Evolutionary conservation across 2,113 vertebrate species (phyloP), one percentile per base, ranked within the genome.

Genomic region (Ictalurus punctatus): DNA sequence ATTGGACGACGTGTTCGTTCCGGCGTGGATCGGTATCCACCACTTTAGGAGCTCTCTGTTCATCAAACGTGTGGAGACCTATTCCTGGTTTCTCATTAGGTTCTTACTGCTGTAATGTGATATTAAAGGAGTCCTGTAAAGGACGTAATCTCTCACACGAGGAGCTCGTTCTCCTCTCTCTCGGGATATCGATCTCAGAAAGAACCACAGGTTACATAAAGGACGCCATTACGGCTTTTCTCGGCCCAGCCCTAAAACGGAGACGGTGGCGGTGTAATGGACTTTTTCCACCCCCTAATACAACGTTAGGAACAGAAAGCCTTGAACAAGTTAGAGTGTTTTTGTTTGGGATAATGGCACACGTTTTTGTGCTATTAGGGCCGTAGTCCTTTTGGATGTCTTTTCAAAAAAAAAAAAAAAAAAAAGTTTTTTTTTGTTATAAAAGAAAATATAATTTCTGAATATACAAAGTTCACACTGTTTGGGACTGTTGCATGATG

Each of bases 51-150:
- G 27, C 23, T 69, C 16, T 58, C 76, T 73, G 3, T n/a, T 85
- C 88, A 71, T 85, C 69, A 89, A 40, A 58, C 88, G 61, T 59
- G 54, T 82, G 54, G 76, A 85, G 83, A 76, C 23, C n/a, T 34
- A 3, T 23, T 73, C 56, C 40, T 59, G 9, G 56, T n/a, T 65
- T 89, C 81, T 81, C 67, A 34, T 83, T 65, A 83, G 37, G 48
- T 63, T 80, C 79, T 52, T 58, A 30, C 44, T 78, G n/a, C 56
- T 40, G 69, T 61, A 83, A 65, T 37, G 78, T 40, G 44, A 76
- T 30, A 52, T 54, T 56, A 83, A 83, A 89, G 80, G 79, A 83
- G 37, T 71, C 44, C 17, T 81, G 54, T 79, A 67, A 56, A 80
- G 74, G 73, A 69, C 69, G 73, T 79, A 71, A 87, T 82, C 79